Evolutionary conservation across 2,113 vertebrate genomes (phyloP), one percentile per base, ranked within the genome.

Genomic region (Psittacara wagleri): DNA sequence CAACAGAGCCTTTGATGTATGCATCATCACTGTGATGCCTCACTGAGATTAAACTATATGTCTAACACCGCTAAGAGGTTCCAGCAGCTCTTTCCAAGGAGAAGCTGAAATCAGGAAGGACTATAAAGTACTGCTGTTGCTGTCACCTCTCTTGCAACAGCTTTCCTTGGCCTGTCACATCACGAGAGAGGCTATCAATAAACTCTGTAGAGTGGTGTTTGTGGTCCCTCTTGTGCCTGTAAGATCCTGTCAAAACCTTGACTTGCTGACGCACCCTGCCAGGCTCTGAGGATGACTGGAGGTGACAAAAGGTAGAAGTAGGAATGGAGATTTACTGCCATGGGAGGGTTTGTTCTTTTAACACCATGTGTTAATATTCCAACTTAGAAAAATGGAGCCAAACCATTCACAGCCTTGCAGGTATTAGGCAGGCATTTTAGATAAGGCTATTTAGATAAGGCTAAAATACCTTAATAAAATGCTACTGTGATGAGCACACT

Each of bases 271-370:
- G 17, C 79, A 68, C 19, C 48, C 84, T 81, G 82, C 74, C 95
- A 96, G 94, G 90, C 83, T 85, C 88, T 52, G 83, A 66, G 85
- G 83, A 92, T 86, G 83, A 87, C 91, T 97, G 88, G 83, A 96
- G 93, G 94, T 33, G 70, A 95, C 55, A 92, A 89, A 95, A 95
- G 74, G 95, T 91, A 81, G 94, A 92, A 67, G 79, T 2, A 93
- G 70, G 77, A 96, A 76, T 33, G 75, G 68, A 88, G 79, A 31
- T 70, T 91, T 81, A 94, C 86, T 95, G 75, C 86, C 70, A 95
- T 80, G 89, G 72, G 95, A 23, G 1, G 95, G 67, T 96, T 93
- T 95, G 93, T 92, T 97, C 94, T 96, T 98, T 97, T 95, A 90
- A 88, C 29, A 51, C 83, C 52, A 78, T 25, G 89, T 89, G 94